phyloP scores from a whole-genome alignment of 2,113 vertebrate species.

The Merops nubicus region DNA sequence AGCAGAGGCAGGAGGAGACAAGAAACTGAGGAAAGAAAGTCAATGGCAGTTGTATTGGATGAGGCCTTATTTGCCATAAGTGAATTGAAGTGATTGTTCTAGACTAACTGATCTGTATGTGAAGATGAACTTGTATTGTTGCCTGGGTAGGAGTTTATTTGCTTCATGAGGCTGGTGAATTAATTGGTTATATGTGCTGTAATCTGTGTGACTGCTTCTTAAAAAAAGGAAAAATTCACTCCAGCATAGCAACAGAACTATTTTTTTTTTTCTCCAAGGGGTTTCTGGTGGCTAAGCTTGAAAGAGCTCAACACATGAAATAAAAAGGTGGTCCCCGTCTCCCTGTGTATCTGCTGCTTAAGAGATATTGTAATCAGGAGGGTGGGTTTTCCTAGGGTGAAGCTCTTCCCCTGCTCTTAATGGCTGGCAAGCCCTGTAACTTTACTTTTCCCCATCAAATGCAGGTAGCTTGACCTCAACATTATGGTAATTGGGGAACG shows the following conservation, averaged over 20 bases:
- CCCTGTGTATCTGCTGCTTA: background rate
- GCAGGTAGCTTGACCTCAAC: background rate
- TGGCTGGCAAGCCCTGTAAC: background rate
- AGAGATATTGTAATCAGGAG: background rate
- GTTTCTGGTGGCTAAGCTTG: background rate
- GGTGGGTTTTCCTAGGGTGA: background rate
- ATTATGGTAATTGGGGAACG: background rate
- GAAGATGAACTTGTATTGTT: background rate
- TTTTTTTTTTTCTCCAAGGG: background rate
- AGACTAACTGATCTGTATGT: background rate
- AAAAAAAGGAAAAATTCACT: background rate
- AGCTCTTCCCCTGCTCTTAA: background rate
- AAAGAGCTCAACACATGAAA: background rate
- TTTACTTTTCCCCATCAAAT: accelerated
- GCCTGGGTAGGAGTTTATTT: background rate
- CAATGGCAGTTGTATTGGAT: background rate
- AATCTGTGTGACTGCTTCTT: background rate
- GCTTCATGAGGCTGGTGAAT: background rate
- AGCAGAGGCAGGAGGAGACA: background rate
- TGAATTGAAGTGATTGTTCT: background rate
- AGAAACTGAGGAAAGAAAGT: background rate
- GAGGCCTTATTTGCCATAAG: background rate
- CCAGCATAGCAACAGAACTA: background rate
- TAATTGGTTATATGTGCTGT: background rate
- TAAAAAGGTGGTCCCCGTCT: background rate